phyloP scores from a whole-genome alignment of 2,888 invertebrate genomes.

The Scaptomyza cyrtandrae region DNA sequence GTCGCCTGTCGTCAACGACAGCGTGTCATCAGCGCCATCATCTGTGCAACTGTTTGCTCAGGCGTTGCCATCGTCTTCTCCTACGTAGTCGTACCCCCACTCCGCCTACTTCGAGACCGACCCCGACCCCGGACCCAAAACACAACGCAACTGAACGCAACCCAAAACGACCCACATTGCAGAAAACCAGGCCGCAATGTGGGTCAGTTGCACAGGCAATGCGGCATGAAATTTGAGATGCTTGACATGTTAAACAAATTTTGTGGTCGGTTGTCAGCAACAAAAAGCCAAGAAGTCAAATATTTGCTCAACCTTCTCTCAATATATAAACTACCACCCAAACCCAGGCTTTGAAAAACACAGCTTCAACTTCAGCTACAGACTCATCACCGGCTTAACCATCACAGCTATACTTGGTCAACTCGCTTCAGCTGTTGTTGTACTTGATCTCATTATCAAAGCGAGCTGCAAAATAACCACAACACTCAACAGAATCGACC shows the following conservation, averaged over 20 bases:
- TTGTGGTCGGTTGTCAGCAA: constrained; percentile 74
- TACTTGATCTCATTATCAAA: constrained; percentile 73
- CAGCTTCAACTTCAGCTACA: constrained; percentile 9
- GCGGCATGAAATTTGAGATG: constrained; percentile 75
- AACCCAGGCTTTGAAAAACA: not conserved
- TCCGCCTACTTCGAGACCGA: no score
- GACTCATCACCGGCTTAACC: not conserved
- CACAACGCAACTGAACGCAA: constrained; percentile 2
- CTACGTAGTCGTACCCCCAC: no score
- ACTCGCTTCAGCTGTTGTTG: constrained; percentile 23
- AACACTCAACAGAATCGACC: constrained; percentile 35
- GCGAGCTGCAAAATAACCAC: constrained; percentile 54
- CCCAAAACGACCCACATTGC: constrained; percentile 16
- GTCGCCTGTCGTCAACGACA: constrained; percentile 31
- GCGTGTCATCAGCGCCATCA: constrained; percentile 32
- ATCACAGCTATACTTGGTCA: not conserved
- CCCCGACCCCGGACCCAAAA: not conserved
- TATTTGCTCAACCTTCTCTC: constrained; percentile 69
- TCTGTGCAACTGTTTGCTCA: not conserved
- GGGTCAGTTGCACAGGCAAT: constrained; percentile 69
- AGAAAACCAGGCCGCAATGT: constrained; percentile 29
- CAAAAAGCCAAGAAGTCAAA: constrained; percentile 65
- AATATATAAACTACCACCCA: constrained; percentile 19
- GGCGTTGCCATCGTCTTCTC: not conserved
- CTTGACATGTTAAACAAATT: constrained; percentile 69